phyloP scores from a whole-genome alignment of 2,888 invertebrate species.

The Urechis unicinctus region DNA sequence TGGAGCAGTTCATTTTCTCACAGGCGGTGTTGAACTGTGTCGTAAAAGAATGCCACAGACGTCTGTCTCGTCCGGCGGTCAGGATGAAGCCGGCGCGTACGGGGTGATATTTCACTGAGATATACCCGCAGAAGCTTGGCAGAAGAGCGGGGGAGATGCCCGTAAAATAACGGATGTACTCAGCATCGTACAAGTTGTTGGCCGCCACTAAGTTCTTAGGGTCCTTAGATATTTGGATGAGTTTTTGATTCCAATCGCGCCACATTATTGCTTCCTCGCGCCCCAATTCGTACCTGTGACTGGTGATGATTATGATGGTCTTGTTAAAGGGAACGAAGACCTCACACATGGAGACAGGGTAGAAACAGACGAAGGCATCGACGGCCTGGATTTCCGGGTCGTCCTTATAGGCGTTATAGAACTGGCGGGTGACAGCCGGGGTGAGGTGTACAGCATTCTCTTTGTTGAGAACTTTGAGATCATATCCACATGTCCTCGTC shows the following conservation, averaged over 20 bases:
- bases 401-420: slow-evolving; percentile 8
- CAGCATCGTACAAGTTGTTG: slow-evolving; percentile 6
- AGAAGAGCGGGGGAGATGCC: neutral
- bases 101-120: slow-evolving; percentile 6
- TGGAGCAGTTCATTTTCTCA: neutral
- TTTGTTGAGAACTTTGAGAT: slow-evolving; percentile 2
- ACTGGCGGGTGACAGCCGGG: neutral
- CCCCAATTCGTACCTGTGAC: slow-evolving; percentile 6
- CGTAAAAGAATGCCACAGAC: slow-evolving; percentile 1
- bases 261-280: neutral
- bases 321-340: slow-evolving; percentile 10
- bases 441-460: slow-evolving; percentile 3
- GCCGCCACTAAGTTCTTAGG: slow-evolving; percentile 4
- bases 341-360: slow-evolving; percentile 9
- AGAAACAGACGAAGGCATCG: slow-evolving; percentile 9
- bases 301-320: slow-evolving; percentile 7
- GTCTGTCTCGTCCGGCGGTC: slow-evolving; percentile 3
- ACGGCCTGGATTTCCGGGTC: slow-evolving; percentile 4
- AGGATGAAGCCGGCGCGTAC: slow-evolving; percentile 2
- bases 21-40: neutral
- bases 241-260: slow-evolving; percentile 1
- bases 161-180: slow-evolving; percentile 10
- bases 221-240: neutral
- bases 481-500: slow-evolving; percentile 6
- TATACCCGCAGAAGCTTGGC: slow-evolving; percentile 10